Evolutionary conservation across 2,797 vertebrate species (phyloP).

Genomic region (Mus spretus): DNA sequence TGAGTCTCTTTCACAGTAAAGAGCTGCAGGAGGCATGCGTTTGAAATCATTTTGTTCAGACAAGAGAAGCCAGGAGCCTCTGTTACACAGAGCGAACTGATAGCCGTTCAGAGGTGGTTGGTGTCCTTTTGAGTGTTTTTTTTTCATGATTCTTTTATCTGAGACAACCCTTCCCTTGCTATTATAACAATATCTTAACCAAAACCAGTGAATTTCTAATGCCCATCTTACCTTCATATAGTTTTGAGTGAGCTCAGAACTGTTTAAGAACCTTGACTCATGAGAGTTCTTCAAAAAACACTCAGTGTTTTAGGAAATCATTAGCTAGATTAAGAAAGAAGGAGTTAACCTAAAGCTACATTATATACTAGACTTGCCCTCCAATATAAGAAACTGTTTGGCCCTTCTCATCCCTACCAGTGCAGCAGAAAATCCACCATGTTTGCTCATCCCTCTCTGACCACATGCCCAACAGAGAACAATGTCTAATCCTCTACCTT

Average conservation of each 20-base stretch:
- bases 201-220: background rate
- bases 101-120: background rate
- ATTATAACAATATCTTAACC: background rate
- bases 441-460: background rate
- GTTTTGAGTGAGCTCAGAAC: background rate
- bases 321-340: background rate
- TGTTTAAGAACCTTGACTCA: background rate
- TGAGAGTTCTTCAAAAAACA: background rate
- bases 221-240: background rate
- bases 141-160: background rate
- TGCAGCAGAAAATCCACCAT: background rate
- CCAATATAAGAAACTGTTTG: background rate
- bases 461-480: background rate
- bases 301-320: background rate
- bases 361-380: background rate
- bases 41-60: slow-evolving; percentile 51
- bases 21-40: background rate
- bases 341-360: background rate
- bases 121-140: background rate
- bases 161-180: background rate
- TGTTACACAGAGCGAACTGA: background rate
- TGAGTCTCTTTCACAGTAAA: slow-evolving; percentile 26
- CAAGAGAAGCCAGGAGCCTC: background rate
- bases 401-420: background rate
- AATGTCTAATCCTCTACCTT: background rate